Conservation (phyloP, 2,113 vertebrate species). For the Brachypodius melanocephalos region DNA sequence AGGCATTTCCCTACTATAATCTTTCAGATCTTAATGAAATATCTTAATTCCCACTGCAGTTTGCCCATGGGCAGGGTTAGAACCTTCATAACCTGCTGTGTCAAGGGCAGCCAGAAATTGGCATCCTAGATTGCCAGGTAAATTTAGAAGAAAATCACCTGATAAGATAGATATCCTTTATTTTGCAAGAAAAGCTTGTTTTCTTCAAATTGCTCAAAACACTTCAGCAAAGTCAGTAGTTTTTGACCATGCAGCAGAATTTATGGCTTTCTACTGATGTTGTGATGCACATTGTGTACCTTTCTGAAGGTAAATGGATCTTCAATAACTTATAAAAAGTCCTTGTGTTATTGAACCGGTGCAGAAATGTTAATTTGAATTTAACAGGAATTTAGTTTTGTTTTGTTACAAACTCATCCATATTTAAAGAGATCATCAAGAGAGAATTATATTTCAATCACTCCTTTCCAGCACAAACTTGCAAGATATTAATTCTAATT, state of each 20-base stretch:
- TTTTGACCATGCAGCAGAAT: not conserved
- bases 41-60: not conserved
- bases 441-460: not conserved
- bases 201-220: not conserved
- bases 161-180: not conserved
- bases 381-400: not conserved
- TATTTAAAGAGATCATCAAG: not conserved
- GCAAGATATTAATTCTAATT: not conserved
- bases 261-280: not conserved
- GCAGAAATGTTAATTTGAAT: not conserved
- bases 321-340: not conserved
- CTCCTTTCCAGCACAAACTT: not conserved
- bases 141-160: not conserved
- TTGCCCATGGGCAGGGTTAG: not conserved
- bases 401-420: not conserved
- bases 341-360: not conserved
- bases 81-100: not conserved
- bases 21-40: not conserved
- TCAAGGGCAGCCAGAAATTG: not conserved
- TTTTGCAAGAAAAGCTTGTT: not conserved
- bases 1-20: not conserved
- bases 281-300: not conserved
- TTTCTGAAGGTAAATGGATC: not conserved
- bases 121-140: not conserved
- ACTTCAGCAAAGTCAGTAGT: not conserved